Conservation (phyloP, 2,797 vertebrate species). For the Trematomus bernacchii region DNA sequence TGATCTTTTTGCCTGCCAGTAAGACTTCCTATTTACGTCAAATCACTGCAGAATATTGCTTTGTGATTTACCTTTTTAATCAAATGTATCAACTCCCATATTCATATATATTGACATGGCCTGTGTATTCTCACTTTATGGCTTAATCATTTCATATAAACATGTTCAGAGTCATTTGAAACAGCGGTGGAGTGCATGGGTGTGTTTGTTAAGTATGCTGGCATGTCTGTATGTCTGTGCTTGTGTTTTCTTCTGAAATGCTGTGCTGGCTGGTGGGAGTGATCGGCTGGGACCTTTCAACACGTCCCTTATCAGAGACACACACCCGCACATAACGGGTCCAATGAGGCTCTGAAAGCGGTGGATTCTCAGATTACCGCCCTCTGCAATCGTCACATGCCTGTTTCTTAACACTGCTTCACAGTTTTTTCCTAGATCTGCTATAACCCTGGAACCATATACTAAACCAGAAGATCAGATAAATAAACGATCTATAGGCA, state of each 20-base stretch:
- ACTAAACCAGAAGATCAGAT: constrained; percentile 19
- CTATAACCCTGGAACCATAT: constrained; percentile 16
- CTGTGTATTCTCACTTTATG: constrained; percentile 28
- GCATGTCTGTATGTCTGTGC: constrained; percentile 10
- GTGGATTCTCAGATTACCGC: constrained; percentile 22
- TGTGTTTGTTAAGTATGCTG: constrained; percentile 17
- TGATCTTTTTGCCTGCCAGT: constrained; percentile 10
- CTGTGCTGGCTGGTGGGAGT: constrained; percentile 36
- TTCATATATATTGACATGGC: constrained; percentile 5
- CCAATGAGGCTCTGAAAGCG: constrained; percentile 30
- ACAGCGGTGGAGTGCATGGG: constrained; percentile 10
- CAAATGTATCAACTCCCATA: too few relatives aligned
- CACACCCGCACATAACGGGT: constrained; percentile 33
- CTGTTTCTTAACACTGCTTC: constrained; percentile 14
- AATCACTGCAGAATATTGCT: constrained; percentile 7
- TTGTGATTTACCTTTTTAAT: constrained; percentile 12
- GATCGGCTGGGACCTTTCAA: constrained; percentile 55
- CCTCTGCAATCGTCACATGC: constrained; percentile 35
- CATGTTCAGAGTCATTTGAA: constrained; percentile 16
- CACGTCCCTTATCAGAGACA: constrained; percentile 56
- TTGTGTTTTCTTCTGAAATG: constrained; percentile 35
- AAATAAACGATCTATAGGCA: constrained; percentile 4
- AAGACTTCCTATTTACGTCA: constrained; percentile 15
- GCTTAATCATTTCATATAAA: constrained; percentile 20
- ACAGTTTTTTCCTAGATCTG: constrained; percentile 6